phyloP scores from a whole-genome alignment of 2,888 invertebrate genomes.

The Drosophila fulvimacula region DNA sequence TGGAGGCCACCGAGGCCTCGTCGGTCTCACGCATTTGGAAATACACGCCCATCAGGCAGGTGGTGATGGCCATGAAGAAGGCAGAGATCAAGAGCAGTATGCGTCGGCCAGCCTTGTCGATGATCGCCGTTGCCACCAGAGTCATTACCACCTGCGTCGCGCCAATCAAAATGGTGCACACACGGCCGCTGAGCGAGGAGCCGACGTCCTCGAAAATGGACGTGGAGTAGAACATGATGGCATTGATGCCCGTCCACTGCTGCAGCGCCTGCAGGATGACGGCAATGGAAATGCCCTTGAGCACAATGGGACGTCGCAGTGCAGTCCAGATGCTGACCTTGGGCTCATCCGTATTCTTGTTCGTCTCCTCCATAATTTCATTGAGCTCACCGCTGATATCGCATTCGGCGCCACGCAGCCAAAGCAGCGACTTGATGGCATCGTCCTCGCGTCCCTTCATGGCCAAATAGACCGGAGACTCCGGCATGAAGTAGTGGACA shows the following conservation, averaged over 20 bases:
- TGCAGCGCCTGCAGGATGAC: slow-evolving; percentile 94
- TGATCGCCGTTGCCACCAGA: slow-evolving; percentile 89
- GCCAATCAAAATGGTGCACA: slow-evolving; percentile 91
- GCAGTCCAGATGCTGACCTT: slow-evolving; percentile 86
- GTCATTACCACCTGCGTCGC: slow-evolving; percentile 89
- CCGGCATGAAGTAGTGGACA: slow-evolving; percentile 92
- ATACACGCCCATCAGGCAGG: slow-evolving; percentile 88
- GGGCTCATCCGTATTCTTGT: slow-evolving; percentile 67
- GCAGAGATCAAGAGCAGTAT: slow-evolving; percentile 90
- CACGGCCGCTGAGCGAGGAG: slow-evolving; percentile 85
- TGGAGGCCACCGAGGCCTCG: slow-evolving; percentile 83
- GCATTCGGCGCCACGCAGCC: slow-evolving; percentile 89
- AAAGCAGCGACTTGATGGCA: slow-evolving; percentile 88
- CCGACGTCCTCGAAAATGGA: slow-evolving; percentile 88
- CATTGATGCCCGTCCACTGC: slow-evolving; percentile 92
- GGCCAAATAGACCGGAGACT: slow-evolving; percentile 90
- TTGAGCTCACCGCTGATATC: slow-evolving; percentile 87
- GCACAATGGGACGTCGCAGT: slow-evolving; percentile 86
- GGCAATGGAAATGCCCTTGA: slow-evolving; percentile 89
- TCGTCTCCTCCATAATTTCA: slow-evolving; percentile 78
- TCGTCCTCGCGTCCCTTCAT: slow-evolving; percentile 87
- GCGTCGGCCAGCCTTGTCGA: slow-evolving; percentile 92
- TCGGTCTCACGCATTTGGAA: slow-evolving; percentile 85
- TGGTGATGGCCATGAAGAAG: slow-evolving; percentile 89
- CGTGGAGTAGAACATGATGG: slow-evolving; percentile 91